phyloP scores from a whole-genome alignment of 2,113 vertebrate genomes.

The Emydocephalus ijimae region DNA sequence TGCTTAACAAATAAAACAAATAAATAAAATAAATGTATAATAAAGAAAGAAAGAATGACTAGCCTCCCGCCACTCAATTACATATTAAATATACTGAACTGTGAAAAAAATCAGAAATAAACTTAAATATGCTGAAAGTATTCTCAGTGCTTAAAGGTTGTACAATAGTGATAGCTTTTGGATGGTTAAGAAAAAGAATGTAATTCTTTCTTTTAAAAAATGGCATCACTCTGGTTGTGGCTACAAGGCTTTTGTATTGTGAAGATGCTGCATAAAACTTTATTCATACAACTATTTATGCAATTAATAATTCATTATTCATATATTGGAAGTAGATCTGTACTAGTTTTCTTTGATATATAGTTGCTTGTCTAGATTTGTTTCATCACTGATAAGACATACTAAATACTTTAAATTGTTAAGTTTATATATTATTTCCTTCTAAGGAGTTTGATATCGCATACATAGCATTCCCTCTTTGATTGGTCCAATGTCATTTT shows the following conservation, averaged over 20 bases:
- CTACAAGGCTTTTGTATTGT: not conserved
- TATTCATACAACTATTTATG: not conserved
- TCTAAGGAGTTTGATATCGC: not conserved
- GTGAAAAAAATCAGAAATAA: not conserved
- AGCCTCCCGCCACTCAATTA: not conserved
- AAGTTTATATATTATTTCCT: not conserved
- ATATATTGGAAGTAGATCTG: not conserved
- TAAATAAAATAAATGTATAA: not conserved
- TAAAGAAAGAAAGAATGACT: not conserved
- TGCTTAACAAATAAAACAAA: too few relatives aligned
- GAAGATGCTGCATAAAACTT: not conserved
- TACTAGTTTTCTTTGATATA: not conserved
- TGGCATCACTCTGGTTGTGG: not conserved
- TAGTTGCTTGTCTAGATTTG: not conserved
- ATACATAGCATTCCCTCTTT: not conserved
- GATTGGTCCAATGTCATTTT: not conserved
- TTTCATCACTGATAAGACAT: not conserved
- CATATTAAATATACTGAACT: not conserved
- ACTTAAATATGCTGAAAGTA: not conserved
- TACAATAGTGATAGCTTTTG: not conserved
- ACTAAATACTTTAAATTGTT: not conserved
- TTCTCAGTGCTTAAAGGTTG: not conserved
- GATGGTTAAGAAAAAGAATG: not conserved
- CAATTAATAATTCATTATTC: not conserved
- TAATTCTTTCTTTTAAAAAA: not conserved